These are phyloP conservation scores for Tachystola acroxantha DNA, from an alignment of 2,888 invertebrate species.

Conservation along the genomic window DNA sequence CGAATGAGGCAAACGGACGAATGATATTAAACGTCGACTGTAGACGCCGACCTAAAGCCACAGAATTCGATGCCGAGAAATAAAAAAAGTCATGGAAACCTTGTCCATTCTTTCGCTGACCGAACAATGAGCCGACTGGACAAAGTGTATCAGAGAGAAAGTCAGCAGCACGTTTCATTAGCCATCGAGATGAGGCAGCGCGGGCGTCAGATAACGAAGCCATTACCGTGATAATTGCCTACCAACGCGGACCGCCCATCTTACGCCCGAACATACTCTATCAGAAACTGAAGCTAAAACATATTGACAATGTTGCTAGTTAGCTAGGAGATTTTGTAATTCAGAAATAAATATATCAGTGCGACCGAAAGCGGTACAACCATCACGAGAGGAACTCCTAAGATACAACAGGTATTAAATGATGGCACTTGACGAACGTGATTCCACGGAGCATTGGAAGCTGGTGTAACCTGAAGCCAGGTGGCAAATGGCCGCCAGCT, in stretches of 20 bases:
- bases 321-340: no score
- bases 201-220: slow-evolving; percentile 52
- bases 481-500: slow-evolving; percentile 13
- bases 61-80: slow-evolving; percentile 7
- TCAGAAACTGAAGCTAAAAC: background rate
- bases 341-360: no score
- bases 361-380: no score
- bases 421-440: slow-evolving; percentile 12
- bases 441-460: slow-evolving; percentile 5
- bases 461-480: slow-evolving; percentile 10
- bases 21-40: no score
- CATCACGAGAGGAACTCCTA: no score
- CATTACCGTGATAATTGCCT: slow-evolving; percentile 59
- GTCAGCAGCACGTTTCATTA: slow-evolving; percentile 44
- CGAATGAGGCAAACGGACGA: no score
- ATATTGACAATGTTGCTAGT: background rate
- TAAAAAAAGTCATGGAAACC: slow-evolving; percentile 14
- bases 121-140: slow-evolving; percentile 26
- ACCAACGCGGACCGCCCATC: slow-evolving; percentile 38
- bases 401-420: slow-evolving; percentile 10
- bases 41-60: no score
- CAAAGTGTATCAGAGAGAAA: slow-evolving; percentile 34
- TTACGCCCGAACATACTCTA: slow-evolving; percentile 5
- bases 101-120: slow-evolving; percentile 21
- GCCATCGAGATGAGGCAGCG: slow-evolving; percentile 44